phyloP scores from a whole-genome alignment of 2,888 invertebrate genomes.

The Aphidoletes aphidimyza region DNA sequence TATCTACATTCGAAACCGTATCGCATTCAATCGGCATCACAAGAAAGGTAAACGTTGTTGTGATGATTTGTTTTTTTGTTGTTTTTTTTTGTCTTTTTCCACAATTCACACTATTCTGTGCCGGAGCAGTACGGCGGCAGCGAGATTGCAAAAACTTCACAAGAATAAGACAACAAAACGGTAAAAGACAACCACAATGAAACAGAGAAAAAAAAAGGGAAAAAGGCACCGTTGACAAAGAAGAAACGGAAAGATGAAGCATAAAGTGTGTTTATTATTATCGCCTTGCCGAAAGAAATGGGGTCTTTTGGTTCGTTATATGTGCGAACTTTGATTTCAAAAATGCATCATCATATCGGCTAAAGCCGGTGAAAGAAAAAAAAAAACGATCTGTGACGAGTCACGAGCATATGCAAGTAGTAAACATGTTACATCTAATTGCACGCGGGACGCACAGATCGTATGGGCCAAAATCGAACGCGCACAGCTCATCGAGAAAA shows the following conservation, averaged over 20 bases:
- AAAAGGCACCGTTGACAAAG: not conserved
- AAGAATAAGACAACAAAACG: constrained; percentile 18
- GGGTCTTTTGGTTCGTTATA: not conserved
- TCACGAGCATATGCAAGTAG: not conserved
- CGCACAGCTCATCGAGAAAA: not conserved
- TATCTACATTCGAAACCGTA: not conserved
- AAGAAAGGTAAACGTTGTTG: not conserved
- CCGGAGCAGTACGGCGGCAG: not conserved
- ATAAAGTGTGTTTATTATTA: constrained; percentile 49
- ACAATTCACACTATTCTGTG: not conserved
- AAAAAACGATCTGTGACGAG: constrained; percentile 1
- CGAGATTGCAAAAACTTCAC: constrained; percentile 14
- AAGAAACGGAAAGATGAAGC: constrained; percentile 16
- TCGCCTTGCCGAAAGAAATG: constrained; percentile 32
- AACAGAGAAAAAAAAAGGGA: not conserved
- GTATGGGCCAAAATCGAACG: not conserved
- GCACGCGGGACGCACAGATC: not conserved
- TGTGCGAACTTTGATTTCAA: constrained; percentile 10
- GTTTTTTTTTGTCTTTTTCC: too few relatives aligned
- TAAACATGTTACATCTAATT: not conserved
- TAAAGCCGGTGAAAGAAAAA: not conserved
- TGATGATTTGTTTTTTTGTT: too few relatives aligned
- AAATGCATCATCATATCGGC: constrained; percentile 45
- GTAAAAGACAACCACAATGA: constrained; percentile 19
- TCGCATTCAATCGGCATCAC: not conserved